These are phyloP conservation scores for Leptopilina myrica DNA, from an alignment of 2,888 invertebrate genomes.

Conservation along the genomic window DNA sequence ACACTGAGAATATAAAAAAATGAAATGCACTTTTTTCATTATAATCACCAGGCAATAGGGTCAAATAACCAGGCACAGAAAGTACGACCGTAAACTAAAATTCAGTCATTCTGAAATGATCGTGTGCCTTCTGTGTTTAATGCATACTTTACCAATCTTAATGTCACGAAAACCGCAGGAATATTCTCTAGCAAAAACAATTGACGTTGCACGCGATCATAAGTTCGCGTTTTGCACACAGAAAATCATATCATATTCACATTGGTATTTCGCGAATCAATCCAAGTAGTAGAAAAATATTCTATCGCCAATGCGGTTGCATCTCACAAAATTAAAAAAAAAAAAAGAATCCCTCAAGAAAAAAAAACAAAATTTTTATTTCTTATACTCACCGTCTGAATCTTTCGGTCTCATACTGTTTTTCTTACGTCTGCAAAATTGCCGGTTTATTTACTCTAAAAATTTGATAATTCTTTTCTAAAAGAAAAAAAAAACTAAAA, in stretches of 20 bases:
- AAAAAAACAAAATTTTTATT: too few relatives aligned
- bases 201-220: constrained; percentile 73
- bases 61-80: constrained; percentile 65
- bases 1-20: constrained; percentile 3
- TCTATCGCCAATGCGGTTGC: too few relatives aligned
- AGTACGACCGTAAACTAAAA: constrained; percentile 60
- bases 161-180: constrained; percentile 73
- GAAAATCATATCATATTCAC: constrained; percentile 63
- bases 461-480: too few relatives aligned
- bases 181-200: constrained; percentile 60
- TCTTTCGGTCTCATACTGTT: not conserved
- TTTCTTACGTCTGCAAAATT: too few relatives aligned
- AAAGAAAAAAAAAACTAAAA: too few relatives aligned
- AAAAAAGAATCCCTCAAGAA: too few relatives aligned
- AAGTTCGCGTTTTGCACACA: constrained; percentile 55
- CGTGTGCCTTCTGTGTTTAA: constrained; percentile 62
- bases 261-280: constrained; percentile 42
- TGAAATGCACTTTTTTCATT: not conserved
- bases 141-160: constrained; percentile 58
- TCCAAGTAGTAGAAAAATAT: not conserved
- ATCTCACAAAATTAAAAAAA: too few relatives aligned
- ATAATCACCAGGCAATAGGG: constrained; percentile 56
- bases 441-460: too few relatives aligned
- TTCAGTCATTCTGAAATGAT: constrained; percentile 56
- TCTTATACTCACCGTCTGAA: too few relatives aligned